Base-by-base conservation (phyloP, 2,113 vertebrate genomes). In the Micronycteris hirsuta region DNA sequence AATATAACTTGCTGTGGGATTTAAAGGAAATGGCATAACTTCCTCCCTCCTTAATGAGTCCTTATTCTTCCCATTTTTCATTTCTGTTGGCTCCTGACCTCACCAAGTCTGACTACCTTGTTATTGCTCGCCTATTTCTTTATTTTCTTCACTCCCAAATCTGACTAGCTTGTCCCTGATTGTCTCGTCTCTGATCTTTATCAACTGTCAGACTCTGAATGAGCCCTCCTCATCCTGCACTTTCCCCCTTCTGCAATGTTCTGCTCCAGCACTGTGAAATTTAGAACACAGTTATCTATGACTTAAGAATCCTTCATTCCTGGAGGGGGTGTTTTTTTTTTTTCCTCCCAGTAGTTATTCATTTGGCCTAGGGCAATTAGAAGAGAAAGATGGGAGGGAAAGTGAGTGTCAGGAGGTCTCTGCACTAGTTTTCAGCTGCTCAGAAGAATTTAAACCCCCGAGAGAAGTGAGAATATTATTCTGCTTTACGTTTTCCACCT, bases 281-380 rank as follows among this genome's bases (percentile, higher is more conserved):
- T 95, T 78, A 86, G 63, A 90, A 36, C 19, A 49, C 24, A 47
- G 91, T 89, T 95, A 86, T 91, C 89, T 95, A 3, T 85, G 86
- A 70, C 86, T 94, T 94, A 61, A 89, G 95, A 95, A 91, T 96
- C 83, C 93, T 81, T 97, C 94, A 73, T 52, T 96, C 82, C 73
- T 83, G 7, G 54, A 65, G 38, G 22, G 9, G 47, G 14, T 91
- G 19, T 14, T 76, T 38, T 33, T 31, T 87, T 95, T 95, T 86
- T 74, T 38, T 94, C 94, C 38, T 63, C 71, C 41, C 67, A 73
- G 38, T 80, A 38, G 43, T 94, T 93, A 88, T 96, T 92, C 77
- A 45, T 96, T 92, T 96, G 91, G 47, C 86, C 90, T 96, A 96
- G 88, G 93, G 13, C 88, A 96, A 92, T 96, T 97, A 88, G 77